Evolutionary conservation across 2,797 vertebrate genomes (phyloP).

Genomic region (Urosaurus nigricauda): DNA sequence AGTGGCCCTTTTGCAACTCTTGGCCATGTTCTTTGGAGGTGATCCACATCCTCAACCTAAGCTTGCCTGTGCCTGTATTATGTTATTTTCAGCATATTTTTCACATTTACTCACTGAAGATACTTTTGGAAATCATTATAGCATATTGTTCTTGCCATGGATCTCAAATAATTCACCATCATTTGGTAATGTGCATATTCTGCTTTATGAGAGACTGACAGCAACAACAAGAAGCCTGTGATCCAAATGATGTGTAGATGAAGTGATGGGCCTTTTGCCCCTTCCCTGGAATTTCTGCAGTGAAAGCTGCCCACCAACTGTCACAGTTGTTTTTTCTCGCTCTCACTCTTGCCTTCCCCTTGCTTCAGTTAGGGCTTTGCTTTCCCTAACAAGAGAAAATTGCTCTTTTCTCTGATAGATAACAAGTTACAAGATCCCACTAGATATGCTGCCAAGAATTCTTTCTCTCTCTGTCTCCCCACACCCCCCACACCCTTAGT

Average conservation of each 20-base stretch:
- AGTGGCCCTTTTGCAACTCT: constrained; percentile 59
- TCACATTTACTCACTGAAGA: constrained; percentile 59
- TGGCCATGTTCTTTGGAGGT: constrained; percentile 58
- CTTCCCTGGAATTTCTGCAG: neutral
- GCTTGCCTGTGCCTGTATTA: constrained; percentile 42
- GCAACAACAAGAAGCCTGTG: neutral
- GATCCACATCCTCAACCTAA: constrained; percentile 62
- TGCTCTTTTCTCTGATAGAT: neutral
- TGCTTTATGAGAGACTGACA: neutral
- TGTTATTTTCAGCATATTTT: constrained; percentile 54
- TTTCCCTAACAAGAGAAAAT: neutral
- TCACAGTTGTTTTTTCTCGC: too few species aligned
- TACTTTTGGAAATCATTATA: constrained; percentile 55
- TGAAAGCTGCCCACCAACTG: neutral
- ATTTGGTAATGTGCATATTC: neutral
- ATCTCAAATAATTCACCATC: neutral
- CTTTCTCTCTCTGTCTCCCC: neutral
- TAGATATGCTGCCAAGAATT: neutral
- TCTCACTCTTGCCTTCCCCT: too few species aligned
- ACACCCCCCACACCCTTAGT: too few species aligned
- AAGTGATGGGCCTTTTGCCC: neutral
- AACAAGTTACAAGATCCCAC: neutral
- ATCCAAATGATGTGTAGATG: neutral
- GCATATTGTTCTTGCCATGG: constrained; percentile 48
- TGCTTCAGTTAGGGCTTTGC: neutral